Evolutionary conservation across 2,888 invertebrate species (phyloP).

Genomic region (Apodemia duryi): DNA sequence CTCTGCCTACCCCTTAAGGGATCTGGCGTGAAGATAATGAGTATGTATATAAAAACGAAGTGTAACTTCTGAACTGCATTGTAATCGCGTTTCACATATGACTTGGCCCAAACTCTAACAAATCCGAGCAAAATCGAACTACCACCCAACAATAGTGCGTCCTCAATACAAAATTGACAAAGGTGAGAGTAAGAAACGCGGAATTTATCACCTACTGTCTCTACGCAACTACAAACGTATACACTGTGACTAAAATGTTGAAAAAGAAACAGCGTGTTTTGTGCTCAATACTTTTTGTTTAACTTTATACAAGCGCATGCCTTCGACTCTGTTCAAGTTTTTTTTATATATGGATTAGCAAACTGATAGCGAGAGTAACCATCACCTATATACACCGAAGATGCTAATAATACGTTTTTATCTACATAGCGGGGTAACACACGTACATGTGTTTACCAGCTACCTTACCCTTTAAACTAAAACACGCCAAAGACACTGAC

Average conservation of each 20-base stretch:
- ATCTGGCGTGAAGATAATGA: too few relatives aligned
- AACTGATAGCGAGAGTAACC: too few relatives aligned
- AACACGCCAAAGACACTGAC: too few relatives aligned
- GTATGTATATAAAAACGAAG: too few relatives aligned
- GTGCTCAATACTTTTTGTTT: conserved; percentile 13
- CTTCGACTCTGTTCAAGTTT: not conserved
- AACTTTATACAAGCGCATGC: conserved; percentile 5
- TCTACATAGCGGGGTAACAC: too few relatives aligned
- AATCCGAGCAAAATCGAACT: conserved; percentile 76
- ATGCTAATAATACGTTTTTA: too few relatives aligned
- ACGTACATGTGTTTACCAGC: too few relatives aligned
- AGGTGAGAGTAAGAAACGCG: conserved; percentile 55
- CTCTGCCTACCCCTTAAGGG: too few relatives aligned
- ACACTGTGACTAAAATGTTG: conserved; percentile 63
- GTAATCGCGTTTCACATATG: conserved; percentile 23
- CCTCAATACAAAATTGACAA: conserved; percentile 76
- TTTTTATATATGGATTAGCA: too few relatives aligned
- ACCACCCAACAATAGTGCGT: conserved; percentile 63
- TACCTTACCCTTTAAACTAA: too few relatives aligned
- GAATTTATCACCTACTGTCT: conserved; percentile 74
- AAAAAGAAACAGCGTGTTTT: conserved; percentile 38
- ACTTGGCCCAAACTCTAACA: conserved; percentile 39
- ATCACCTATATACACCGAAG: too few relatives aligned
- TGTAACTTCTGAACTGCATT: too few relatives aligned
- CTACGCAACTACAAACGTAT: conserved; percentile 40